A percentile compares a stretch with the other conserved stretches of the same genome.
These are phyloP conservation scores for Ibycter americanus DNA, from an alignment of 2,797 vertebrate genomes.

Conservation along the genomic window DNA sequence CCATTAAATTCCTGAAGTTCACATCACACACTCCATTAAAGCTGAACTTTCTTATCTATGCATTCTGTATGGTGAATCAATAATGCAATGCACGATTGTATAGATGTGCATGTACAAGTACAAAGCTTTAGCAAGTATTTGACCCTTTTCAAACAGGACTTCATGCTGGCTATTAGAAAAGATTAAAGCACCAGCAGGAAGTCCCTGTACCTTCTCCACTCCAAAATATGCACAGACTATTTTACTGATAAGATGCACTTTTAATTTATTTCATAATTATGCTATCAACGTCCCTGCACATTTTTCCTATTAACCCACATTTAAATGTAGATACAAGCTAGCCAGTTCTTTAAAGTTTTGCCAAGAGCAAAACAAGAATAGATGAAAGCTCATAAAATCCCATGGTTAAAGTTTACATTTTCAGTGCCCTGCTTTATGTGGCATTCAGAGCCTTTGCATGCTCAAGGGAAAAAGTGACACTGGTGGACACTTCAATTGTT, in stretches of 20 bases:
- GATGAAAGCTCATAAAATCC: slow-evolving; percentile 29
- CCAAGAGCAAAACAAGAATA: slow-evolving; percentile 9
- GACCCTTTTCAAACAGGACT: not conserved
- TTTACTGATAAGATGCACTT: not conserved
- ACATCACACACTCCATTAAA: not conserved
- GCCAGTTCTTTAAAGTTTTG: slow-evolving; percentile 38
- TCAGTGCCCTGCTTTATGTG: slow-evolving; percentile 12
- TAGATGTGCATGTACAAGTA: not conserved
- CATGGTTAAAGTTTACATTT: not conserved
- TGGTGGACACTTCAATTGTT: not conserved
- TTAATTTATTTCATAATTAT: not conserved
- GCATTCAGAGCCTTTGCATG: not conserved
- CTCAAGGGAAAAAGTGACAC: slow-evolving; percentile 25
- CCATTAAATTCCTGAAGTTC: not conserved
- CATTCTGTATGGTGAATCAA: not conserved
- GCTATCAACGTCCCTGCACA: not conserved
- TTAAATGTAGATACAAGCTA: slow-evolving; percentile 6
- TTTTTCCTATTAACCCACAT: slow-evolving; percentile 43
- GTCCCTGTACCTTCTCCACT: not conserved
- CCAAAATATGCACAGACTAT: not conserved
- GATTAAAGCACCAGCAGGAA: not conserved
- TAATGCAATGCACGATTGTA: not conserved
- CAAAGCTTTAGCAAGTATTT: not conserved
- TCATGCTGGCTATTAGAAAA: not conserved
- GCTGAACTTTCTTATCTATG: not conserved